Conservation (phyloP, 1,140 invertebrate genomes). For the Charaxes varanes region DNA sequence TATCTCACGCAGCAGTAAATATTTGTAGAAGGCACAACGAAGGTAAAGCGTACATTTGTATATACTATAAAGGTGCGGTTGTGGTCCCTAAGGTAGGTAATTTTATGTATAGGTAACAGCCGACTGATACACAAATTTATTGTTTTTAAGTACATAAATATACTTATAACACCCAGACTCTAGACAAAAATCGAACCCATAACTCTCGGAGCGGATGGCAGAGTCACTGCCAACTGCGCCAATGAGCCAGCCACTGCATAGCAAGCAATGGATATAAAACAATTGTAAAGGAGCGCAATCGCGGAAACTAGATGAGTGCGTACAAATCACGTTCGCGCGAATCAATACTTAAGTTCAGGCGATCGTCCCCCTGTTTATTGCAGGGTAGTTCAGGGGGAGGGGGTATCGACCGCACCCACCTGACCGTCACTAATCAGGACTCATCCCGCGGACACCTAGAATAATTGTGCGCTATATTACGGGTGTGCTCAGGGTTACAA, state of each 20-base stretch:
- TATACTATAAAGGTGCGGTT: no score
- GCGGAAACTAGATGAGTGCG: slow-evolving; percentile 52
- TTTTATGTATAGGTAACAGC: no score
- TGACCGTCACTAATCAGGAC: slow-evolving; percentile 70
- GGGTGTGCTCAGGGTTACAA: slow-evolving; percentile 1
- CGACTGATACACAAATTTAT: no score
- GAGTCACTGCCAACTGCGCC: no score
- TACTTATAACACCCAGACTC: no score
- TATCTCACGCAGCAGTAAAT: background rate
- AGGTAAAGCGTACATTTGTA: no score
- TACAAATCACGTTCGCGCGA: slow-evolving; percentile 73
- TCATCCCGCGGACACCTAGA: slow-evolving; percentile 66
- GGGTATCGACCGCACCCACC: slow-evolving; percentile 63
- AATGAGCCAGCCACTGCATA: no score
- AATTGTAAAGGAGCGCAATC: slow-evolving; percentile 2
- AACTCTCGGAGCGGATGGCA: no score
- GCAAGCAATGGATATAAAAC: slow-evolving; percentile 15
- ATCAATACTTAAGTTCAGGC: slow-evolving; percentile 73
- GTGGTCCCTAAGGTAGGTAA: no score
- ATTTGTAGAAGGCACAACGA: background rate
- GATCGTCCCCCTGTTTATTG: slow-evolving; percentile 65
- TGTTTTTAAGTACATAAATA: no score
- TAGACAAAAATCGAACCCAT: no score
- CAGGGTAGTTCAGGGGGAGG: slow-evolving; percentile 44
- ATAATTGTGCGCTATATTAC: slow-evolving; percentile 40